These are phyloP conservation scores for Mormyrus iriodes DNA, from an alignment of 2,113 vertebrate species.

Conservation along the genomic window DNA sequence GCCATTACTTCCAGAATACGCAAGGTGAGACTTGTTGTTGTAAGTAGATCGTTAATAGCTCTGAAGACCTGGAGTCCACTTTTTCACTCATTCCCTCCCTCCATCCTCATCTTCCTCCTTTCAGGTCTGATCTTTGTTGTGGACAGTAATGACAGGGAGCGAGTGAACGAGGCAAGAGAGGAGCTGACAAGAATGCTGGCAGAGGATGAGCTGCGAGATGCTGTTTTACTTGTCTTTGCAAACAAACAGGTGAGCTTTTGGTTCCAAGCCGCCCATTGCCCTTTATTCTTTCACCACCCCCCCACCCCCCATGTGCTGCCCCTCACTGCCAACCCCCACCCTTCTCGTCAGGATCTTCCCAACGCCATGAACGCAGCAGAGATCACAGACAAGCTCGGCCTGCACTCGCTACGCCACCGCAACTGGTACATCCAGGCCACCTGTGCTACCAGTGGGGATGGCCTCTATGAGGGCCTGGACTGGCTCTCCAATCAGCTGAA, in stretches of 20 bases:
- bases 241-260: slow-evolving; percentile 72
- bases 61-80: slow-evolving; percentile 33
- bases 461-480: slow-evolving; percentile 73
- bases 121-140: slow-evolving; percentile 76
- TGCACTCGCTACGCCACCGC: slow-evolving; percentile 68
- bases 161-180: slow-evolving; percentile 73
- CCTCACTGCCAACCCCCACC: not conserved
- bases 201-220: slow-evolving; percentile 75
- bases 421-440: slow-evolving; percentile 82
- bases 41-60: not conserved
- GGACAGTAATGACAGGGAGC: slow-evolving; percentile 78
- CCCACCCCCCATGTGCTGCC: too few relatives aligned
- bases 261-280: not conserved
- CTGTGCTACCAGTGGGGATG: slow-evolving; percentile 74
- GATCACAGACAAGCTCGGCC: slow-evolving; percentile 76
- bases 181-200: slow-evolving; percentile 70
- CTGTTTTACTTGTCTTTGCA: slow-evolving; percentile 73
- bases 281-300: too few relatives aligned
- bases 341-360: slow-evolving; percentile 65
- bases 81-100: not conserved
- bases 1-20: slow-evolving; percentile 98
- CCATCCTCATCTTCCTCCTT: too few relatives aligned
- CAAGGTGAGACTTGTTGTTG: slow-evolving; percentile 69
- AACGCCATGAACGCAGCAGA: slow-evolving; percentile 79
- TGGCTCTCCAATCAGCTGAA: slow-evolving; percentile 79